Conservation (phyloP, 2,888 invertebrate species). For the Neoscelio sp. region DNA sequence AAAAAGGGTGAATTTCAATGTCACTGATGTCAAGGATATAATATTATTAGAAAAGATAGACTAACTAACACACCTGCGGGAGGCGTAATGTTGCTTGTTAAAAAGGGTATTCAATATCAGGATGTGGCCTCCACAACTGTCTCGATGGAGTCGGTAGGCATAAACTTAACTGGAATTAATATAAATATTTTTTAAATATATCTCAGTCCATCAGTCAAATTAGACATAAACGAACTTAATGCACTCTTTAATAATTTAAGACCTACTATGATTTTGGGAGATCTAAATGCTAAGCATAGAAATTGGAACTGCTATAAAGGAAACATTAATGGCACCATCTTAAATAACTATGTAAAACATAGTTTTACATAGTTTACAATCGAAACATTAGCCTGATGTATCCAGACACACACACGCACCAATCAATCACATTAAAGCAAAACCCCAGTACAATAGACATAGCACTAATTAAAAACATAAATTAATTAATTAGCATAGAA, state of each 20-base stretch:
- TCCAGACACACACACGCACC: neutral
- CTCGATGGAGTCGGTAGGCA: neutral
- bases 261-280: slow-evolving; percentile 48
- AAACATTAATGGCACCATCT: slow-evolving; percentile 42
- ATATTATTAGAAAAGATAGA: neutral
- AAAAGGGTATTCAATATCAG: neutral
- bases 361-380: too few relatives aligned
- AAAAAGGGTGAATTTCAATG: slow-evolving; percentile 16
- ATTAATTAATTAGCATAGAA: neutral
- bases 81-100: neutral
- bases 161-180: slow-evolving; percentile 1
- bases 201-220: slow-evolving; percentile 8
- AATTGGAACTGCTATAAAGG: slow-evolving; percentile 34
- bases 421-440: neutral
- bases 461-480: neutral
- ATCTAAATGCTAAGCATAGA: slow-evolving; percentile 59
- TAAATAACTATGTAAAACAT: slow-evolving; percentile 16
- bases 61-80: neutral
- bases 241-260: slow-evolving; percentile 23
- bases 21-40: slow-evolving; percentile 9
- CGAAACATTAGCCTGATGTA: neutral
- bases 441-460: neutral
- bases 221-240: slow-evolving; percentile 29
- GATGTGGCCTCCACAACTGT: neutral
- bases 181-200: slow-evolving; percentile 15